These are phyloP conservation scores for Eupeodes luniger DNA, from an alignment of 2,888 invertebrate genomes.

Conservation along the genomic window DNA sequence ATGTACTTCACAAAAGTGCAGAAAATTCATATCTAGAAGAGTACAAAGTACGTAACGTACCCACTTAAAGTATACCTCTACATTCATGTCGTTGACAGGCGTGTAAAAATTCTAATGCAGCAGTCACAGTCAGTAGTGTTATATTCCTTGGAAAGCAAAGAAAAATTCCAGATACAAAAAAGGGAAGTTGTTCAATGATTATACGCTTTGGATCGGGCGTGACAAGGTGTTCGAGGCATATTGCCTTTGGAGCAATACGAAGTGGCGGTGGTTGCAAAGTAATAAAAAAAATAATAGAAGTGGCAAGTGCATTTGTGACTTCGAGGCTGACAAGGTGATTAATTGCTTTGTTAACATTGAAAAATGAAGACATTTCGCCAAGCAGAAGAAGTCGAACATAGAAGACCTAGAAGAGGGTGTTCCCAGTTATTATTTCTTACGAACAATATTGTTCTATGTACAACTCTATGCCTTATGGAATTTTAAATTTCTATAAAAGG, in stretches of 20 bases:
- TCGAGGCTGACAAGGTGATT: constrained; percentile 62
- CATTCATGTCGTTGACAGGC: constrained; percentile 31
- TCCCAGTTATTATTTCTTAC: no score
- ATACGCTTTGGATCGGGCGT: not conserved
- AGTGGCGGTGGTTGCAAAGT: not conserved
- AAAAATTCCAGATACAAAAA: constrained; percentile 13
- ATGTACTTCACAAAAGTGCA: constrained; percentile 36
- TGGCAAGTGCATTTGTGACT: constrained; percentile 52
- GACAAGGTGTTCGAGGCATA: not conserved
- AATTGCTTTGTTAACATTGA: constrained; percentile 74
- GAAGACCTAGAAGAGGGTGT: constrained; percentile 29
- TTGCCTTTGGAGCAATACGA: not conserved
- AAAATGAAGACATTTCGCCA: constrained; percentile 70
- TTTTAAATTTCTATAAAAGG: constrained; percentile 47
- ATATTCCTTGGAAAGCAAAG: constrained; percentile 12
- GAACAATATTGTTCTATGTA: not conserved
- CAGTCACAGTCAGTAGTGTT: constrained; percentile 6
- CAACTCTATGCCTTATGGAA: constrained; percentile 43
- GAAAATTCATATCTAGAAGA: constrained; percentile 33
- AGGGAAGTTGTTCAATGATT: constrained; percentile 47
- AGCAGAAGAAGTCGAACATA: not conserved
- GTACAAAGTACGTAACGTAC: constrained; percentile 2
- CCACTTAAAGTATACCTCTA: not conserved
- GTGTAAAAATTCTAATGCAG: constrained; percentile 55
- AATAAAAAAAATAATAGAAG: not conserved